A percentile compares a stretch with the other conserved stretches of the same genome.
phyloP scores from a whole-genome alignment of 2,888 invertebrate species.

The Cerceris ruficornis region DNA sequence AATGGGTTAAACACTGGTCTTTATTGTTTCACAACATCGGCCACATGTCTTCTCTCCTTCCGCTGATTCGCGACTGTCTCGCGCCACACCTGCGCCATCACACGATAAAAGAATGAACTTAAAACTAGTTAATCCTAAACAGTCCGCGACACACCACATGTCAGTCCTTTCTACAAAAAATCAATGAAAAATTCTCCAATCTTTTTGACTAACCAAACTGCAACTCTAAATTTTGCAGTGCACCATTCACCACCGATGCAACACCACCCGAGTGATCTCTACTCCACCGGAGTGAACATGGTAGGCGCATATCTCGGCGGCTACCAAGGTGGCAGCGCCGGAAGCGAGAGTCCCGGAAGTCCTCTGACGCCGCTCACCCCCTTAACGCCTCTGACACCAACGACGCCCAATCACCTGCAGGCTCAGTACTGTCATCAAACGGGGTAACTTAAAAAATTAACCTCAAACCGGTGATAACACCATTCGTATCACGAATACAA shows the following conservation, averaged over 20 bases:
- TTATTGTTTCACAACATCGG: too few relatives aligned
- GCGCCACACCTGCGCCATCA: too few relatives aligned
- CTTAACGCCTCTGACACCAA: conserved; percentile 74
- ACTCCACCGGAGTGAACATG: conserved; percentile 71
- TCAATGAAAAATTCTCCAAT: neutral
- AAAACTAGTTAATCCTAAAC: too few relatives aligned
- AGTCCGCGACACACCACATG: neutral
- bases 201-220: neutral
- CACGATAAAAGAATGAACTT: too few relatives aligned
- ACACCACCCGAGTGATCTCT: conserved; percentile 74
- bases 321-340: conserved; percentile 75
- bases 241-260: conserved; percentile 76
- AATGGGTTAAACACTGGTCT: too few relatives aligned
- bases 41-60: too few relatives aligned
- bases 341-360: conserved; percentile 77
- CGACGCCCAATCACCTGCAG: conserved; percentile 75
- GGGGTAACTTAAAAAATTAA: conserved; percentile 59
- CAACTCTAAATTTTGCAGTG: conserved; percentile 59
- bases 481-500: neutral
- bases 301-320: conserved; percentile 74
- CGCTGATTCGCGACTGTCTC: too few relatives aligned
- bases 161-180: neutral
- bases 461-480: conserved; percentile 7
- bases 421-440: conserved; percentile 75
- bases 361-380: conserved; percentile 76